phyloP scores from a whole-genome alignment of 2,888 invertebrate species.

The Stenoptilia bipunctidactyla region DNA sequence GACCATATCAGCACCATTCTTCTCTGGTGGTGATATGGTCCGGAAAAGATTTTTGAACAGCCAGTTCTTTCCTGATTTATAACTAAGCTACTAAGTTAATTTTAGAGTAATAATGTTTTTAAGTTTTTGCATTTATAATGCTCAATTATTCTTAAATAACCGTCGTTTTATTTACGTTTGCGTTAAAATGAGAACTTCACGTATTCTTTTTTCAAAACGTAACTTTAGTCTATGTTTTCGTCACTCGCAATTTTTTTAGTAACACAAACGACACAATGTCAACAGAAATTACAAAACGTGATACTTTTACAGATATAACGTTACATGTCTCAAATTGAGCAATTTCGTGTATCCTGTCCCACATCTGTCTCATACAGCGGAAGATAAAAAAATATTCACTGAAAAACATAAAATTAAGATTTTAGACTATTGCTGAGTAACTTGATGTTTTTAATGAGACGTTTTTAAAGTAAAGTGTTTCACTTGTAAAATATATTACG shows the following conservation, averaged over 20 bases:
- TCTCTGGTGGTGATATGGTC: too few relatives aligned
- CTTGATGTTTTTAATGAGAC: too few relatives aligned
- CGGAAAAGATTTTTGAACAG: too few relatives aligned
- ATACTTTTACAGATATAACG: slow-evolving; percentile 50
- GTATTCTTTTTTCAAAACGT: background rate
- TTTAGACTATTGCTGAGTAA: too few relatives aligned
- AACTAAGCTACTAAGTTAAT: too few relatives aligned
- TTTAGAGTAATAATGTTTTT: too few relatives aligned
- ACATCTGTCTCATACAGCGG: slow-evolving; percentile 43
- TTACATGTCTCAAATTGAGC: slow-evolving; percentile 56
- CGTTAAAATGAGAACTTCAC: slow-evolving; percentile 4
- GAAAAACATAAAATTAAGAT: background rate
- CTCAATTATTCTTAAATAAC: too few relatives aligned
- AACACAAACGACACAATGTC: slow-evolving; percentile 20
- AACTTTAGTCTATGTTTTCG: background rate
- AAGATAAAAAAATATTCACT: slow-evolving; percentile 30
- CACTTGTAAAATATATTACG: too few relatives aligned
- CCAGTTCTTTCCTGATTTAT: too few relatives aligned
- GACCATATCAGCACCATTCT: too few relatives aligned
- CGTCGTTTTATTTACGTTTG: background rate
- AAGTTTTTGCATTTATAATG: too few relatives aligned
- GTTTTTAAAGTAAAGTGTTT: too few relatives aligned
- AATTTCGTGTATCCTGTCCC: slow-evolving; percentile 59
- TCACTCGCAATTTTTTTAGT: background rate
- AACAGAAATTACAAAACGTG: slow-evolving; percentile 35